Evolutionary conservation across 2,797 vertebrate genomes (phyloP).

Genomic region (Leuciscus waleckii): DNA sequence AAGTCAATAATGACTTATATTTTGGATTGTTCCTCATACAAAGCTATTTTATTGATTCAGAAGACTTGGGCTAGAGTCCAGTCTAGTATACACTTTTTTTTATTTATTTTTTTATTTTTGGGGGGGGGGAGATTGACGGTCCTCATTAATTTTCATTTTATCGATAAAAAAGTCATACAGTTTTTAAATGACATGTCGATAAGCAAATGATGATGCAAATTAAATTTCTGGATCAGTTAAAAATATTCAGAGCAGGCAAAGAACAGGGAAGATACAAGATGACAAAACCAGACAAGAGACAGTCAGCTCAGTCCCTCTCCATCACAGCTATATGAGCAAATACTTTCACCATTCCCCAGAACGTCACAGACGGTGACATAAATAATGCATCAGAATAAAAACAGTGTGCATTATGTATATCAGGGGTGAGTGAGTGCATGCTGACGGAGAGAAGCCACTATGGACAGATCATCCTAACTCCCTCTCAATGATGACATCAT

Average conservation of each 20-base stretch:
- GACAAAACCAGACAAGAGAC: constrained; percentile 9
- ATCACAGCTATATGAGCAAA: constrained; percentile 24
- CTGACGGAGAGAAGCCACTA: constrained; percentile 25
- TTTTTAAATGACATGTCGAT: not conserved
- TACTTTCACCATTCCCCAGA: constrained; percentile 2
- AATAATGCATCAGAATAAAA: constrained; percentile 53
- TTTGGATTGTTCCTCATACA: not conserved
- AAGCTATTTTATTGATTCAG: not conserved
- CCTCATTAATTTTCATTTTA: not conserved
- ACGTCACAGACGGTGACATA: constrained; percentile 35
- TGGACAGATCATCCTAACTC: not conserved
- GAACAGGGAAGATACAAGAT: not conserved
- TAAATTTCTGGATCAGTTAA: not conserved
- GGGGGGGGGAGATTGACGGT: too few relatives aligned
- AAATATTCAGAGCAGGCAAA: not conserved
- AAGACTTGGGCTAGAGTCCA: not conserved
- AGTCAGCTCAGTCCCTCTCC: not conserved
- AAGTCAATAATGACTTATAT: not conserved
- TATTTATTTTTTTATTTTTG: too few relatives aligned
- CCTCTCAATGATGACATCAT: constrained; percentile 9
- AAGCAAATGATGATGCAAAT: not conserved
- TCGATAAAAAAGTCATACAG: not conserved
- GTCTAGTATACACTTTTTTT: too few relatives aligned
- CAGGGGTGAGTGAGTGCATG: constrained; percentile 56
- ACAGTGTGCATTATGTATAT: constrained; percentile 53